Percentiles rank a stretch among this genome's conserved stretches.
Evolutionary conservation across 2,888 invertebrate genomes (phyloP).

Genomic region (Rhagophthalmus giganteus): DNA sequence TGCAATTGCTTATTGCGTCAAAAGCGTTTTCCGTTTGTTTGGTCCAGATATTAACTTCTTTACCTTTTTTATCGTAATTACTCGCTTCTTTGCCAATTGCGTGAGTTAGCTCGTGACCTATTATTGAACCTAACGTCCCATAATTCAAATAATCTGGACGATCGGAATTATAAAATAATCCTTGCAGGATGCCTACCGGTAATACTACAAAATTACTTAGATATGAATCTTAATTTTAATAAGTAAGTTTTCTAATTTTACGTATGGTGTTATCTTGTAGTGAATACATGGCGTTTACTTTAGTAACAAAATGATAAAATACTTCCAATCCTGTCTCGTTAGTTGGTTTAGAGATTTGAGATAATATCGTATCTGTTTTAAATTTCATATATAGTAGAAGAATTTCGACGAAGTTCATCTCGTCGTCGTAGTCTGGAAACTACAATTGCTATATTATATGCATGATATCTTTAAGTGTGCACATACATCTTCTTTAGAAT

Average conservation of each 20-base stretch:
- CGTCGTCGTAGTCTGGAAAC: too few relatives aligned
- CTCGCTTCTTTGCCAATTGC: too few relatives aligned
- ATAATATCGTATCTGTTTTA: background rate
- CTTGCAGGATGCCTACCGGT: constrained; percentile 86
- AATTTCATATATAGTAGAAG: too few relatives aligned
- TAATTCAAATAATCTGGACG: constrained; percentile 86
- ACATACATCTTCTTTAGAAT: background rate
- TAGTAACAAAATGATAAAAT: background rate
- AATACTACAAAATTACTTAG: constrained; percentile 63
- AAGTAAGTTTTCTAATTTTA: background rate
- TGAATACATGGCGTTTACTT: background rate
- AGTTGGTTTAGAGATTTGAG: background rate
- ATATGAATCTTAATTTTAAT: background rate
- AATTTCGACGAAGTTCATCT: too few relatives aligned
- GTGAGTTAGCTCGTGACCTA: background rate
- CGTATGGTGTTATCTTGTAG: background rate
- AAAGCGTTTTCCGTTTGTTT: too few relatives aligned
- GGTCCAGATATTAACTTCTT: too few relatives aligned
- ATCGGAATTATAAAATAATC: constrained; percentile 79
- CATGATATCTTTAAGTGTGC: too few relatives aligned
- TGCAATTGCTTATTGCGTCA: too few relatives aligned
- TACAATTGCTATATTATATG: too few relatives aligned
- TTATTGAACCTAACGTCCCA: constrained; percentile 78
- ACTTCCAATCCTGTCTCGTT: background rate
- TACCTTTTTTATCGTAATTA: too few relatives aligned